phyloP scores from a whole-genome alignment of 2,888 invertebrate species.

The Myathropa florea region DNA sequence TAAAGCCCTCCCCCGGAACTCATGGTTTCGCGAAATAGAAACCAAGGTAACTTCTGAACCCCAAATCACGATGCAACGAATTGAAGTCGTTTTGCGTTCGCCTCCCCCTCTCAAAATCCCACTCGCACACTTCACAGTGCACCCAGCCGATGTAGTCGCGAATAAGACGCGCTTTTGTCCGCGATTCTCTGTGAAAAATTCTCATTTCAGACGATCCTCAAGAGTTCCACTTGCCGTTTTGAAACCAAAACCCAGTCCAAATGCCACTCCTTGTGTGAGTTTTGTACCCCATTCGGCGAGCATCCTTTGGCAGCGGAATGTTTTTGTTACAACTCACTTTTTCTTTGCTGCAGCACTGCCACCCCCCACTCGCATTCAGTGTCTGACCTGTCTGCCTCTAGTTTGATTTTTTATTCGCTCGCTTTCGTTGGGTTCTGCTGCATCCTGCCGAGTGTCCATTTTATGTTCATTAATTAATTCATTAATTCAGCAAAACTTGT shows the following conservation, averaged over 20 bases:
- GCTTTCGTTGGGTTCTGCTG: not conserved
- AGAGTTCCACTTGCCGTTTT: not conserved
- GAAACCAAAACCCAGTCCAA: not conserved
- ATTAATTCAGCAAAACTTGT: slow-evolving; percentile 45
- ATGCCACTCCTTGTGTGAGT: not conserved
- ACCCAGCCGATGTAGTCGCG: not conserved
- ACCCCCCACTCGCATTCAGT: not conserved
- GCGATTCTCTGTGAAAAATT: not conserved
- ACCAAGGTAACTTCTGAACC: too few species aligned
- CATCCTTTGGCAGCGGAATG: not conserved
- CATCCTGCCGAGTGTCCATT: slow-evolving; percentile 33
- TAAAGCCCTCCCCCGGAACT: too few species aligned
- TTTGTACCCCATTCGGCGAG: too few species aligned
- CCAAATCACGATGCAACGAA: too few species aligned
- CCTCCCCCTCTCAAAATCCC: too few species aligned
- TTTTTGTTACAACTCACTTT: slow-evolving; percentile 25
- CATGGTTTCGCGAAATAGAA: too few species aligned
- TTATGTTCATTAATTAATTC: slow-evolving; percentile 63
- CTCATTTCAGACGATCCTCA: not conserved
- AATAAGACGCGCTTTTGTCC: not conserved
- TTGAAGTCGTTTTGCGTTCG: too few species aligned
- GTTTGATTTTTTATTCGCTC: not conserved
- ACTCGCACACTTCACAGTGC: too few species aligned
- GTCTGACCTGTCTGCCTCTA: slow-evolving; percentile 26
- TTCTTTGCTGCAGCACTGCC: not conserved